phyloP scores from a whole-genome alignment of 2,888 invertebrate species.

The Polydrusus cervinus region DNA sequence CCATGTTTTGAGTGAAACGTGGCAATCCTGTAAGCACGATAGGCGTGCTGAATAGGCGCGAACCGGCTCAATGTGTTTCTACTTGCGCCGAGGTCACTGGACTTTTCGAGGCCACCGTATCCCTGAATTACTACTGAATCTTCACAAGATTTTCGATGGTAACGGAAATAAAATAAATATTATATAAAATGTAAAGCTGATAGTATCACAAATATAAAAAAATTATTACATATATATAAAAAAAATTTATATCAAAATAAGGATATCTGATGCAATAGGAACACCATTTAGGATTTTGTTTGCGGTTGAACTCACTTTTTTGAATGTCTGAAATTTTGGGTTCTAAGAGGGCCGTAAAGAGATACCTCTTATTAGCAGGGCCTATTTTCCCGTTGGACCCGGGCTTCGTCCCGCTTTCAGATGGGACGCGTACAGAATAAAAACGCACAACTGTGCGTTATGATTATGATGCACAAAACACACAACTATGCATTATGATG shows the following conservation, averaged over 20 bases:
- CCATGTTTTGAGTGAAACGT: background rate
- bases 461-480: too few relatives aligned
- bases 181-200: conserved; percentile 12
- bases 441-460: too few relatives aligned
- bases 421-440: too few relatives aligned
- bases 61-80: conserved; percentile 70
- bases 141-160: conserved; percentile 29
- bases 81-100: conserved; percentile 68
- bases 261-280: background rate
- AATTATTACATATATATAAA: background rate
- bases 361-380: too few relatives aligned
- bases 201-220: background rate
- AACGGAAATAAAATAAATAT: conserved; percentile 33
- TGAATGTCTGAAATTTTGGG: too few relatives aligned
- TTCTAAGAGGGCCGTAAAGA: too few relatives aligned
- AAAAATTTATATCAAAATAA: background rate
- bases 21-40: conserved; percentile 34
- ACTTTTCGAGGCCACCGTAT: conserved; percentile 54
- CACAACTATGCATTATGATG: too few relatives aligned
- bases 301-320: too few relatives aligned
- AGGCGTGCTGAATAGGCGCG: conserved; percentile 61
- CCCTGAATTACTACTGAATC: conserved; percentile 43
- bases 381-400: too few relatives aligned
- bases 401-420: too few relatives aligned
- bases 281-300: too few relatives aligned